A percentile compares a stretch with the other conserved stretches of the same genome.
Conservation (phyloP, 2,113 vertebrate species). For the Rhea pennata region DNA sequence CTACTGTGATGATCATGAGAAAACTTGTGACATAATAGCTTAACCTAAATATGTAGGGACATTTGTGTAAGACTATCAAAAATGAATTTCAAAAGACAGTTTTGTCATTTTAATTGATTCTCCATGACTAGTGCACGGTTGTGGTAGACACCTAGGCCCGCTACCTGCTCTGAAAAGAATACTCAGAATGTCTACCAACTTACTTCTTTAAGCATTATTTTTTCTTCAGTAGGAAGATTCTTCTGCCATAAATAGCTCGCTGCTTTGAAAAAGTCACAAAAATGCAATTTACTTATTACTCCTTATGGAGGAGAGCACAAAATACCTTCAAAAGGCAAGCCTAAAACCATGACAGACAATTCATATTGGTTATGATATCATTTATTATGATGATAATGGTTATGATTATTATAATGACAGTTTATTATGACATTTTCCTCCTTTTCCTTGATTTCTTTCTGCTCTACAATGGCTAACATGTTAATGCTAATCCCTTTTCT, state of each 20-base stretch:
- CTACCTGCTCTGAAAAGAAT: not conserved
- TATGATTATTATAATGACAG: too few relatives aligned
- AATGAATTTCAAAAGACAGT: not conserved
- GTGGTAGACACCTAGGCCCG: fast-evolving
- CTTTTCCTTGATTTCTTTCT: too few relatives aligned
- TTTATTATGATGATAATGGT: too few relatives aligned
- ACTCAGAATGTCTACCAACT: not conserved
- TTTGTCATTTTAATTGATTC: not conserved
- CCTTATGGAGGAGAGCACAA: not conserved
- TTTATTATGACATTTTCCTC: too few relatives aligned
- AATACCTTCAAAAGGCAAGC: not conserved
- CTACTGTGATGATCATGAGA: not conserved
- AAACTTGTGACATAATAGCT: not conserved
- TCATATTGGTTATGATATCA: not conserved
- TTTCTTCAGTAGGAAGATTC: not conserved
- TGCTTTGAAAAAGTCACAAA: not conserved
- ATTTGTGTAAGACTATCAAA: not conserved
- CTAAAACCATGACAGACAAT: not conserved
- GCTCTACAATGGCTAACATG: not conserved
- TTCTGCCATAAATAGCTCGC: not conserved
- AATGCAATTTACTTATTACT: not conserved
- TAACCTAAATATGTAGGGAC: not conserved
- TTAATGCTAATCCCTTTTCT: not conserved
- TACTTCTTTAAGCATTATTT: not conserved
- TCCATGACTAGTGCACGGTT: not conserved